Percentiles rank a stretch among this genome's conserved stretches.
Conservation (phyloP, 1,140 invertebrate genomes). For the Cheumatopsyche charites region DNA sequence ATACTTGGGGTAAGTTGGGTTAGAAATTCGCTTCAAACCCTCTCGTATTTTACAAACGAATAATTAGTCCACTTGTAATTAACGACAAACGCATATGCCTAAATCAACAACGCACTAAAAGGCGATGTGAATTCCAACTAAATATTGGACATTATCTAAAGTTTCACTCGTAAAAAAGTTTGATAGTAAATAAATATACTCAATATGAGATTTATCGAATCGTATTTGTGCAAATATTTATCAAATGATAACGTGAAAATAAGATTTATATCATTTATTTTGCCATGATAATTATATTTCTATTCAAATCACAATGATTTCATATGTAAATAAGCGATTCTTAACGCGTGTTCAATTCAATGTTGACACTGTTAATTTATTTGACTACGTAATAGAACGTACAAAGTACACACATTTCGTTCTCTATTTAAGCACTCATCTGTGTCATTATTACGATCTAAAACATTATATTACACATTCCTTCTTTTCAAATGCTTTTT, state of each 20-base stretch:
- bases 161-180: too few relatives aligned
- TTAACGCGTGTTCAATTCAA: neutral
- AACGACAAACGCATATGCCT: neutral
- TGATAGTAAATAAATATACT: too few relatives aligned
- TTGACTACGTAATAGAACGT: conserved; percentile 15
- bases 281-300: too few relatives aligned
- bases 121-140: too few relatives aligned
- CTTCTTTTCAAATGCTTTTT: neutral
- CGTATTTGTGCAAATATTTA: too few relatives aligned
- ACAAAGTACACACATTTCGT: conserved; percentile 8
- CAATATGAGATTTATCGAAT: too few relatives aligned
- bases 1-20: neutral
- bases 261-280: too few relatives aligned
- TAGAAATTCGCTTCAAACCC: conserved; percentile 17
- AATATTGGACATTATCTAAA: too few relatives aligned
- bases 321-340: conserved; percentile 2
- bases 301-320: neutral
- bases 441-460: neutral
- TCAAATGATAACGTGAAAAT: too few relatives aligned
- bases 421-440: neutral
- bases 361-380: conserved; percentile 24
- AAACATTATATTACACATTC: neutral
- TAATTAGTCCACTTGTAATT: conserved; percentile 16
- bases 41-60: conserved; percentile 19
- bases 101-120: conserved; percentile 3